A percentile compares a stretch with the other conserved stretches of the same genome.
These are phyloP conservation scores for Protobothrops mucrosquamatus DNA, from an alignment of 2,113 vertebrate species.

Conservation along the genomic window DNA sequence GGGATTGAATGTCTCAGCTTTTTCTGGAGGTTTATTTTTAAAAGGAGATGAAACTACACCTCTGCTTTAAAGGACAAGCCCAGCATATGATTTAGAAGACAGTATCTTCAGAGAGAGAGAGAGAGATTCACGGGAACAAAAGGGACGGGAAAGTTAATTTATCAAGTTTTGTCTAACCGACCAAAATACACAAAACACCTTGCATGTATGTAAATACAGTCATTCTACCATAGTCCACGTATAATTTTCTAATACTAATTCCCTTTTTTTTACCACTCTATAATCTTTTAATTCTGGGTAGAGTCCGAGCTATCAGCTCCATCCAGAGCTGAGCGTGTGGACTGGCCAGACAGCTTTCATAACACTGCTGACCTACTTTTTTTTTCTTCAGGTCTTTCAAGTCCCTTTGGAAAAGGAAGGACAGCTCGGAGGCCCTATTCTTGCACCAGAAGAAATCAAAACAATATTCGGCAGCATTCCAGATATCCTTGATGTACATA, in stretches of 20 bases:
- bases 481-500: conserved; percentile 95
- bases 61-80: neutral
- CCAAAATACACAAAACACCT: neutral
- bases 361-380: neutral
- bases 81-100: neutral
- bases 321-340: neutral
- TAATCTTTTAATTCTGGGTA: neutral
- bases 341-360: neutral
- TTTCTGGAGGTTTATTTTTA: neutral
- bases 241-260: neutral
- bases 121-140: neutral
- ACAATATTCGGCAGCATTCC: conserved; percentile 98
- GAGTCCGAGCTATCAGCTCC: neutral
- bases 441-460: conserved; percentile 95
- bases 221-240: neutral
- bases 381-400: conserved; percentile 83
- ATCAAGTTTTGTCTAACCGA: neutral
- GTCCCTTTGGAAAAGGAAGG: conserved; percentile 91
- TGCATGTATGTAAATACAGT: neutral
- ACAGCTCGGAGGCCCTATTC: conserved; percentile 93
- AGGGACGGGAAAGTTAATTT: neutral
- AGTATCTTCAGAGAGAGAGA: neutral
- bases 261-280: too few relatives aligned
- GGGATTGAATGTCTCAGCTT: neutral
- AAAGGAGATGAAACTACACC: neutral